Conservation (phyloP, 2,797 vertebrate genomes). For the Poliocrania exsul region DNA sequence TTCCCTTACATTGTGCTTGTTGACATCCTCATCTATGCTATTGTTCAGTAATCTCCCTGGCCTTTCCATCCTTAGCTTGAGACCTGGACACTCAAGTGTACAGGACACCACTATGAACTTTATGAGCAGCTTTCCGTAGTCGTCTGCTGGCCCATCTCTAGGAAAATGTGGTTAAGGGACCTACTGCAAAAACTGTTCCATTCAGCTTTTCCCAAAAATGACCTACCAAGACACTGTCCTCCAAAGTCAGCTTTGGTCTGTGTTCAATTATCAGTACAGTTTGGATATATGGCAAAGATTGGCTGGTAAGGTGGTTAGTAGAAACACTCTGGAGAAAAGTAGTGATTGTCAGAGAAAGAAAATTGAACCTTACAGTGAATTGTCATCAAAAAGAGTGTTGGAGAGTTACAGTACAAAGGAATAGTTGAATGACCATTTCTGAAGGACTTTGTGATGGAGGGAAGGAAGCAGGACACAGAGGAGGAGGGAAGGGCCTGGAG, state of each 20-base stretch:
- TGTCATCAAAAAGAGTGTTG: background rate
- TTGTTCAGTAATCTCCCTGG: background rate
- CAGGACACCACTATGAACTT: background rate
- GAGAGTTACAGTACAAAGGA: conserved; percentile 7
- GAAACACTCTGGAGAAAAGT: background rate
- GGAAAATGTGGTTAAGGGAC: background rate
- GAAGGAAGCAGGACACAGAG: background rate
- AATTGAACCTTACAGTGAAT: background rate
- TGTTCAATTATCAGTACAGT: background rate
- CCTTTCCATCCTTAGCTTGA: accelerated
- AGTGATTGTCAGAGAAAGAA: background rate
- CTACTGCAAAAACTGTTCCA: background rate
- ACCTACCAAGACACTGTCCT: background rate
- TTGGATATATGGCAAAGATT: background rate
- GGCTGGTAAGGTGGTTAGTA: background rate
- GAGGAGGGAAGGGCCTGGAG: background rate
- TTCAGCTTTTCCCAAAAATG: background rate
- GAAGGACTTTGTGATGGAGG: background rate
- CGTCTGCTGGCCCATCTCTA: background rate
- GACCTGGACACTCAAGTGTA: background rate
- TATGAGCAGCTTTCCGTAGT: background rate
- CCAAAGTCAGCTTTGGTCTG: background rate
- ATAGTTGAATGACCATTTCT: background rate
- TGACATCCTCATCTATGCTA: background rate
- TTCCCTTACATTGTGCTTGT: background rate